Base-by-base conservation (phyloP, 2,888 invertebrate genomes). In the Lasioglossum leucozonium region DNA sequence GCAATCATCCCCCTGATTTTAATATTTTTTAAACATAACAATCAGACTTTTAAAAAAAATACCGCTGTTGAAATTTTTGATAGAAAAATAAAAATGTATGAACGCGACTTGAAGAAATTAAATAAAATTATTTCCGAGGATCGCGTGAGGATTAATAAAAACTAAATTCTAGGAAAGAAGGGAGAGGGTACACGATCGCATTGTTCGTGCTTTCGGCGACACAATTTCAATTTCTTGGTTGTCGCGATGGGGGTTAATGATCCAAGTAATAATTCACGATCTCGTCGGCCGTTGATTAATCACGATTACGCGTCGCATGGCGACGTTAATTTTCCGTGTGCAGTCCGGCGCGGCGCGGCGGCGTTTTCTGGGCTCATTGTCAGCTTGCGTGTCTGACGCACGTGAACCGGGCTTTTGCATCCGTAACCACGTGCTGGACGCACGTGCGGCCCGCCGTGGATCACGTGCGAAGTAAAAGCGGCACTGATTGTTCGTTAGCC, bases 401-500 rank as follows among this genome's bases (percentile, higher is more conserved):
- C 87, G 84, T 88, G 88, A 65, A 79, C 22, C 40, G 16, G n/a
- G 76, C 51, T 78, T 82, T 78, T 69, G 62, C 78, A 77, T 86
- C 30, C 44, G 79, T 76, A 77, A 69, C 81, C 86, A 86, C 81
- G 81, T 86, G 82, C 42, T 67, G 26, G 65, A 67, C 77, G 76
- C 87, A 84, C 85, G 89, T 88, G 89, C 75, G 55, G 74, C 37
- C 77, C 30, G 30, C 34, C 42, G 3, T 51, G 55, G 76, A 77
- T 87, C 83, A 86, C 84, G 86, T 87, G 84, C 72, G 22, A 81
- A 69, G 79, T 72, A 81, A 87, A 87, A 84, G 62, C 72, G 67
- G 62, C 42, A n/a, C 62, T 78, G 72, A 88, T 89, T 86, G 81
- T 86, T 79, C 86, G 77, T 84, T 82, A 85, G 77, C 81, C 74